Evolutionary conservation across 2,888 invertebrate genomes (phyloP).

Genomic region (Mythimna pallens): DNA sequence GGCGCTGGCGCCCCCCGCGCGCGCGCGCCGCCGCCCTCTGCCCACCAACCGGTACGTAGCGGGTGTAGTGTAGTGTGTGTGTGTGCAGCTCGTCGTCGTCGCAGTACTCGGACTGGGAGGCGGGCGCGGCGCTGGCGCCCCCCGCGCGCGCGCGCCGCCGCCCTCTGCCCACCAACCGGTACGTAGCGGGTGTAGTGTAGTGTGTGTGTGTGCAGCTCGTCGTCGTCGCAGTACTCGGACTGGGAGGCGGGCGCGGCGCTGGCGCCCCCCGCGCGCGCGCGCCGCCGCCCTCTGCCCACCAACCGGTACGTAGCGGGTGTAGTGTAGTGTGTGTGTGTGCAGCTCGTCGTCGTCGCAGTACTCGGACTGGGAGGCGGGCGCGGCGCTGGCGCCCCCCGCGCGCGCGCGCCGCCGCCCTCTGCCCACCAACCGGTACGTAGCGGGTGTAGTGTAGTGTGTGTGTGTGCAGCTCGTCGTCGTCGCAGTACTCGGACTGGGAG

Average conservation of each 20-base stretch:
- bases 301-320: constrained; percentile 72
- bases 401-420: constrained; percentile 93
- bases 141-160: constrained; percentile 94
- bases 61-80: not conserved
- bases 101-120: constrained; percentile 97
- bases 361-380: constrained; percentile 98
- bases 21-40: constrained; percentile 93
- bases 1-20: constrained; percentile 95
- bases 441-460: not conserved
- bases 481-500: no score
- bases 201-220: constrained; percentile 76
- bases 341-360: constrained; percentile 92
- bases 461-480: no score
- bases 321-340: no score
- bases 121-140: constrained; percentile 95
- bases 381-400: constrained; percentile 95
- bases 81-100: constrained; percentile 77
- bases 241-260: constrained; percentile 96
- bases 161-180: constrained; percentile 88
- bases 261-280: constrained; percentile 95
- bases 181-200: constrained; percentile 5
- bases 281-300: constrained; percentile 91
- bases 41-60: constrained; percentile 79
- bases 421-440: constrained; percentile 79
- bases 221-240: constrained; percentile 95